These are phyloP conservation scores for Brachionus koreanus DNA, from an alignment of 1,140 invertebrate species.

Conservation along the genomic window DNA sequence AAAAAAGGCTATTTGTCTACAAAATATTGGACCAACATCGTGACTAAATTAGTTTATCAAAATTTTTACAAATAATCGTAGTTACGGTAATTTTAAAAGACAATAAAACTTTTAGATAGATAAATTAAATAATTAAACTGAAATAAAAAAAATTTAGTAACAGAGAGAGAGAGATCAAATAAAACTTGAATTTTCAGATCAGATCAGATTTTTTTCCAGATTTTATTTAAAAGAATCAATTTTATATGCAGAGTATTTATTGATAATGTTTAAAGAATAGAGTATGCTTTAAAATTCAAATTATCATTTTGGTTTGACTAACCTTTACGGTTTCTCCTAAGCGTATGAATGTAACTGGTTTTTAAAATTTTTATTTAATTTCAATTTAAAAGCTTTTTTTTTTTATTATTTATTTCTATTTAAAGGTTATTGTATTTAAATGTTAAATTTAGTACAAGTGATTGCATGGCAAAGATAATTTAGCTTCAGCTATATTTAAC, in stretches of 20 bases:
- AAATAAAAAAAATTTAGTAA: not conserved
- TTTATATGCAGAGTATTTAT: not conserved
- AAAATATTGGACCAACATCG: not conserved
- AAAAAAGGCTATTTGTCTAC: not conserved
- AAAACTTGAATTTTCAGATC: not conserved
- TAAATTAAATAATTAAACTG: not conserved
- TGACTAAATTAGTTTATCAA: not conserved
- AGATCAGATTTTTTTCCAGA: not conserved
- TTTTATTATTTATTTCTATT: not conserved
- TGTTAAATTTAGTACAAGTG: not conserved
- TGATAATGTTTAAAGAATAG: not conserved
- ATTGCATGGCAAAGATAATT: not conserved
- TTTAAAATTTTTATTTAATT: slow-evolving; percentile 2
- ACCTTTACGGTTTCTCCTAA: not conserved
- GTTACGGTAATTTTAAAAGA: too few relatives aligned
- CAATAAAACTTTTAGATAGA: not conserved
- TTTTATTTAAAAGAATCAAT: not conserved
- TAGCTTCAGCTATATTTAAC: not conserved
- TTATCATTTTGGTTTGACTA: not conserved
- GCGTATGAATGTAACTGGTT: not conserved
- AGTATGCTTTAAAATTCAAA: too few relatives aligned
- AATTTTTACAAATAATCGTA: not conserved
- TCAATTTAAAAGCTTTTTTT: not conserved
- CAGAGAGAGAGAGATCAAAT: not conserved
- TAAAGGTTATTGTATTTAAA: not conserved